phyloP scores from a whole-genome alignment of 2,888 invertebrate genomes.

The Melanostoma scalare region DNA sequence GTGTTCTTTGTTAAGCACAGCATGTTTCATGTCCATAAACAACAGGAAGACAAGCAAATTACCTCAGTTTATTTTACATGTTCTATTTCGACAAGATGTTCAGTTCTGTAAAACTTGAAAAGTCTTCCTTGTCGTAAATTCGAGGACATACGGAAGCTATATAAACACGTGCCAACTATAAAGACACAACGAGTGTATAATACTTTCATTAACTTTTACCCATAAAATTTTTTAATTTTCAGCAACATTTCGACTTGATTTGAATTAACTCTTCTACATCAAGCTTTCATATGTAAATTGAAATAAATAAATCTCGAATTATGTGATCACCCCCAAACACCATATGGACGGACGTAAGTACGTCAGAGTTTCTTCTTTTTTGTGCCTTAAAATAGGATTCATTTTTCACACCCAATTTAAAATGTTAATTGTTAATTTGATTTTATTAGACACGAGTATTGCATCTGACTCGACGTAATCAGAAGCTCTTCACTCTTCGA shows the following conservation, averaged over 20 bases:
- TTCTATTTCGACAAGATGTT: conserved; percentile 28
- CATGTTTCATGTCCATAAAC: too few species aligned
- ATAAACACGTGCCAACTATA: not conserved
- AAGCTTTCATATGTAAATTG: not conserved
- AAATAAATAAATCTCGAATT: not conserved
- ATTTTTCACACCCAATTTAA: not conserved
- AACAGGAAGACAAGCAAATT: conserved; percentile 13
- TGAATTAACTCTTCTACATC: conserved; percentile 15
- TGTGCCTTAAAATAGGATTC: conserved; percentile 9
- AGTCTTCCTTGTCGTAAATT: conserved; percentile 9
- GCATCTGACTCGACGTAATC: conserved; percentile 13
- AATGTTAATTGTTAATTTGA: conserved; percentile 8
- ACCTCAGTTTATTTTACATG: conserved; percentile 2
- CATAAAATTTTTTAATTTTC: conserved; percentile 5
- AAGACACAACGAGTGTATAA: not conserved
- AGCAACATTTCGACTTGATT: not conserved
- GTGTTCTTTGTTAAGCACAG: too few species aligned
- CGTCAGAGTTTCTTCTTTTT: not conserved
- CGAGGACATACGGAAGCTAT: conserved; percentile 24
- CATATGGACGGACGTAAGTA: too few species aligned
- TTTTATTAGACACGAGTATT: not conserved
- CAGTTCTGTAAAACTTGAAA: not conserved
- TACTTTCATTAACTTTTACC: conserved; percentile 23
- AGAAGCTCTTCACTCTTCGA: not conserved
- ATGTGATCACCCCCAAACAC: conserved; percentile 2